A percentile compares a stretch with the other conserved stretches of the same genome.
Evolutionary conservation across 2,797 vertebrate genomes (phyloP).

Genomic region (Sebastes vulpes): DNA sequence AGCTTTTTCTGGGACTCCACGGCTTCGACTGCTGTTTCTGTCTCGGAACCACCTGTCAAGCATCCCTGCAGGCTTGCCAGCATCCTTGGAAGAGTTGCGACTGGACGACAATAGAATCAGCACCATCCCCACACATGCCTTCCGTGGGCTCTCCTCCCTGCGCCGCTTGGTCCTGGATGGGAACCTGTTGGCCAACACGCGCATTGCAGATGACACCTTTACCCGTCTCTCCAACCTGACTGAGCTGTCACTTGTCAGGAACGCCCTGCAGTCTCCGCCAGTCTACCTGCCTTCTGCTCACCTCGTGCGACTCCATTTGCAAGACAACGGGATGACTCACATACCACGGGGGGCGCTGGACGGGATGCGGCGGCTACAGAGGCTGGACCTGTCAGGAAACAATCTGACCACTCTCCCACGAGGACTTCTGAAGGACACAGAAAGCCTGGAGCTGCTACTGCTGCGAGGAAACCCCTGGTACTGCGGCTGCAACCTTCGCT

Average conservation of each 20-base stretch:
- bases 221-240: slow-evolving; percentile 92
- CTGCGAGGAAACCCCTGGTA: slow-evolving; percentile 95
- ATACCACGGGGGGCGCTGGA: slow-evolving; percentile 90
- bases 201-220: slow-evolving; percentile 95
- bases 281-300: slow-evolving; percentile 90
- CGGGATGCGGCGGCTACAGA: slow-evolving; percentile 90
- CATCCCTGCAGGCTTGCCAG: slow-evolving; percentile 93
- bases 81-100: slow-evolving; percentile 93
- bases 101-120: slow-evolving; percentile 96
- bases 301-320: slow-evolving; percentile 91
- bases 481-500: slow-evolving; percentile 94
- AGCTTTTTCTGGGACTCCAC: slow-evolving; percentile 92
- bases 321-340: slow-evolving; percentile 95
- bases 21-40: slow-evolving; percentile 91
- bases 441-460: slow-evolving; percentile 91
- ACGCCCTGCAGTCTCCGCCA: slow-evolving; percentile 91
- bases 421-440: slow-evolving; percentile 92
- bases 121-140: slow-evolving; percentile 93
- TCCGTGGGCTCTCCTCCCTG: slow-evolving; percentile 91
- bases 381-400: slow-evolving; percentile 94
- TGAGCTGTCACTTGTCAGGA: slow-evolving; percentile 93
- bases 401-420: slow-evolving; percentile 94
- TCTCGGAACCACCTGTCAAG: slow-evolving; percentile 96
- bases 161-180: slow-evolving; percentile 94
- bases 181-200: slow-evolving; percentile 95